Conservation (phyloP, 1,140 invertebrate genomes). For the Trissolcus basalis region DNA sequence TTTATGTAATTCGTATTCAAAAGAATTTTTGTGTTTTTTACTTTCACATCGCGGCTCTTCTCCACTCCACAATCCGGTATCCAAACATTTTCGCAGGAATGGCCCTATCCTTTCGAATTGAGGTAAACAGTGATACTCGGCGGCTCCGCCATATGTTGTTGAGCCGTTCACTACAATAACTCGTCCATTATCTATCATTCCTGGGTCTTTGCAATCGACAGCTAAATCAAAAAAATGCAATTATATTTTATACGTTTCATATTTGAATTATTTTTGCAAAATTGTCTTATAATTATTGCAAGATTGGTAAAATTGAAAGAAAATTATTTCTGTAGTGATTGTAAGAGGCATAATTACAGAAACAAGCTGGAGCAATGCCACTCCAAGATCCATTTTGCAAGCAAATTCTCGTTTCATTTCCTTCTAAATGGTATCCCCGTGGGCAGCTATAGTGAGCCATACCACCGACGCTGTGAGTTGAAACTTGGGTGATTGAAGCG, state of each 20-base stretch:
- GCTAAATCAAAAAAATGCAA: conserved; percentile 76
- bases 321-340: too few relatives aligned
- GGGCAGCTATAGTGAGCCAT: conserved; percentile 88
- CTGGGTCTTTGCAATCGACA: conserved; percentile 88
- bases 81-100: conserved; percentile 87
- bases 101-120: conserved; percentile 88
- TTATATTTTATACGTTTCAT: neutral
- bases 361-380: conserved; percentile 85
- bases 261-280: too few relatives aligned
- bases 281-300: too few relatives aligned
- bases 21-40: conserved; percentile 64
- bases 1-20: neutral
- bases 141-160: conserved; percentile 86
- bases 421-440: conserved; percentile 86
- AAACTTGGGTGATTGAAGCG: conserved; percentile 78
- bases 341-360: conserved; percentile 84
- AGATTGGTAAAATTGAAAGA: too few relatives aligned
- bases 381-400: conserved; percentile 88
- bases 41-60: conserved; percentile 86
- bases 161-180: conserved; percentile 90
- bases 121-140: conserved; percentile 92
- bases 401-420: conserved; percentile 87
- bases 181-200: conserved; percentile 87
- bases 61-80: conserved; percentile 89
- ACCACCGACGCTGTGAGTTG: conserved; percentile 84